Conservation (phyloP, 2,888 invertebrate genomes). For the Tachina lurida region DNA sequence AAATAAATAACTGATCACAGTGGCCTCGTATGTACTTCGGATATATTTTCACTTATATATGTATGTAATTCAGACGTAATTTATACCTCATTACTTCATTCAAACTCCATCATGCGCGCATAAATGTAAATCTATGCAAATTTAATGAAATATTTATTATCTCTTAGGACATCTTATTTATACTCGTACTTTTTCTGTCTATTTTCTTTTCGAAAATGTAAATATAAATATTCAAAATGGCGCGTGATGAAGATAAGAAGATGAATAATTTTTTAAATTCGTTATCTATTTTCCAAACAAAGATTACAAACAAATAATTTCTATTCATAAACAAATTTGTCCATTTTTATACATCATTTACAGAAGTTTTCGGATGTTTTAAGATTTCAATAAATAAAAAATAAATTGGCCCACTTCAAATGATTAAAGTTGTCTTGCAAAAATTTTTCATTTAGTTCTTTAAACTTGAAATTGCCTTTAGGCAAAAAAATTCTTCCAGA, state of each 20-base stretch:
- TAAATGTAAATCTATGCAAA: slow-evolving; percentile 59
- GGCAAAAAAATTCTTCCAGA: too few species aligned
- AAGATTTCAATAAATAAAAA: not conserved
- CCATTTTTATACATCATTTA: not conserved
- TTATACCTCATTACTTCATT: slow-evolving; percentile 30
- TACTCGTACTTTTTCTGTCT: slow-evolving; percentile 1
- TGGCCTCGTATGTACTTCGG: slow-evolving; percentile 1
- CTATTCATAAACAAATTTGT: too few species aligned
- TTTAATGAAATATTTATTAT: slow-evolving; percentile 71
- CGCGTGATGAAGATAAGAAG: not conserved
- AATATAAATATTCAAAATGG: slow-evolving; percentile 52
- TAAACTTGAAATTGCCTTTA: too few species aligned
- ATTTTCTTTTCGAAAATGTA: slow-evolving; percentile 34
- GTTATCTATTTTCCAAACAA: not conserved
- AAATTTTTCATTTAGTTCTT: too few species aligned
- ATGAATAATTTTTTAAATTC: not conserved
- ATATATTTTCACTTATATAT: not conserved
- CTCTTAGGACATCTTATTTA: slow-evolving; percentile 64
- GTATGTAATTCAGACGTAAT: slow-evolving; percentile 53
- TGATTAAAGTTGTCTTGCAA: too few species aligned
- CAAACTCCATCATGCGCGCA: slow-evolving; percentile 18
- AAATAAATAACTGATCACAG: not conserved
- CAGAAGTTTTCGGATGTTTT: not conserved
- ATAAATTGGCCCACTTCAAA: too few species aligned
- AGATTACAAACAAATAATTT: too few species aligned